Percentiles rank a stretch among this genome's conserved stretches.
These are phyloP conservation scores for Trichonephila inaurata DNA, from an alignment of 1,140 invertebrate genomes.

Conservation along the genomic window DNA sequence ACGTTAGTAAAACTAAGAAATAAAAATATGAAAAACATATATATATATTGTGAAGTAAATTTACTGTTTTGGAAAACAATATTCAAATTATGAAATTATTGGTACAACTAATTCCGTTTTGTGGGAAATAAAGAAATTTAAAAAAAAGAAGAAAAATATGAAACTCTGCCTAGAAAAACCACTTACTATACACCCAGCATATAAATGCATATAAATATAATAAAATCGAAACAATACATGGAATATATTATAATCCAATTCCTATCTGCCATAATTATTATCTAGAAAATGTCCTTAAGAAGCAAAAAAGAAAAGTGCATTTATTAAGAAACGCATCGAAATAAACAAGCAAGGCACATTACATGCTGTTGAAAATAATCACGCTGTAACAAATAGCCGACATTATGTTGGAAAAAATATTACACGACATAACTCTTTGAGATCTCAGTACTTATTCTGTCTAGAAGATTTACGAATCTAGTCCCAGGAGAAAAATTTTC, in stretches of 20 bases:
- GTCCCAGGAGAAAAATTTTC: neutral
- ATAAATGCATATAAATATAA: neutral
- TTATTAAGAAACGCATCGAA: neutral
- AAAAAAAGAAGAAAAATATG: too few relatives aligned
- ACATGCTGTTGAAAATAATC: slow-evolving; percentile 10
- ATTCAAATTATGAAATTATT: too few relatives aligned
- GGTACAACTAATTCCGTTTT: too few relatives aligned
- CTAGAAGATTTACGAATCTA: neutral
- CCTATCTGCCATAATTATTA: neutral
- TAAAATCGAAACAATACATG: neutral
- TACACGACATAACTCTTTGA: neutral
- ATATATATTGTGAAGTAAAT: too few relatives aligned
- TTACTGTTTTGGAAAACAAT: too few relatives aligned
- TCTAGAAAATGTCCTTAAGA: neutral
- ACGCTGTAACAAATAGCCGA: slow-evolving; percentile 11
- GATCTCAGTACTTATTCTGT: neutral
- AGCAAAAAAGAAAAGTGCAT: neutral
- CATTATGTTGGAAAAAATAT: slow-evolving; percentile 14
- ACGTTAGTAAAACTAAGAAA: too few relatives aligned
- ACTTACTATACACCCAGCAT: too few relatives aligned
- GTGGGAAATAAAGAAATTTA: too few relatives aligned
- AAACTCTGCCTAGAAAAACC: too few relatives aligned
- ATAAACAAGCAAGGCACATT: neutral
- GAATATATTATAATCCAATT: neutral
- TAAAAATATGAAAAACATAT: too few relatives aligned